Base-by-base conservation (phyloP, 2,888 invertebrate genomes). In the Erebia palarica region DNA sequence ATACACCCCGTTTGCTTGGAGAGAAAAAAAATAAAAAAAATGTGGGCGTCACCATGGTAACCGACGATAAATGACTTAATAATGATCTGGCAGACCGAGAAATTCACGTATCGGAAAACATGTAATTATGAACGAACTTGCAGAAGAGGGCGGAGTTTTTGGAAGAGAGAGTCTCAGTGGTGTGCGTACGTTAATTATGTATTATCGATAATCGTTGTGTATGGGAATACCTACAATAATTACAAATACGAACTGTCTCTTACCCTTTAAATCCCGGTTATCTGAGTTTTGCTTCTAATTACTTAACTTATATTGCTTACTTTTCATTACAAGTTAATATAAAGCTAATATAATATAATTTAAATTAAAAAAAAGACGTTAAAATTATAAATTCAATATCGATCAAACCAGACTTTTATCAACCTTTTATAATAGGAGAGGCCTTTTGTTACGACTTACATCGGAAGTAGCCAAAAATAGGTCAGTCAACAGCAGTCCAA, bases 21-120 rank as follows among this genome's bases (percentile, higher is more conserved):
- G 63, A 64, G 63, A 70, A 76, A 36, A 36, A 77, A 80, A 81
- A 65, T 68, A 75, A 77, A 80, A 81, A 79, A 77, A 79, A 78
- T 78, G 87, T 90, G 81, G 91, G 91, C 90, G 92, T 88, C 73
- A 66, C 89, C 85, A 81, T 83, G 80, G 86, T 83, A 87, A 91
- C 89, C 87, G 82, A 82, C 80, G 78, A 82, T 85, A 87, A 89
- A 91, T 84, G 86, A 86, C 86, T 88, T 86, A 86, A 89, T 90
- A 90, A 91, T 90, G 87, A 86, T 86, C 82, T 84, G 75, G 72
- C 83, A 84, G 85, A 86, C 83, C 84, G 81, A 88, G 85, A 81
- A 88, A 83, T 82, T 88, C 84, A 84, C 85, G 85, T 88, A 88
- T 88, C 85, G 83, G 83, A 84, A 90, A 91, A 90, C 90, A 86